These are phyloP conservation scores for Trichomycterus rosablanca DNA, from an alignment of 2,113 vertebrate species.

Conservation along the genomic window DNA sequence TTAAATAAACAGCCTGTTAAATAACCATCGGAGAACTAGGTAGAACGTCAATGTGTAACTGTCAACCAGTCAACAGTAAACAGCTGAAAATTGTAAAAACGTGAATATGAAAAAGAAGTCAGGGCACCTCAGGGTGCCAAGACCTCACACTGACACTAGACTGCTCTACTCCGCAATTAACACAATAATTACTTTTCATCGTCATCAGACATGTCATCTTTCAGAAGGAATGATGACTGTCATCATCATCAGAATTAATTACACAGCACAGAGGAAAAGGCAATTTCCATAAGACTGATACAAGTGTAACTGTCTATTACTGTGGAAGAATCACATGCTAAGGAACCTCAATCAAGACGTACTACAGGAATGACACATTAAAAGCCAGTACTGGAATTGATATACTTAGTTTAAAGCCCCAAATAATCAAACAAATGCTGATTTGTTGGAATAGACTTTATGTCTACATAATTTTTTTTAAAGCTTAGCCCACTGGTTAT, in stretches of 20 bases:
- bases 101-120: conserved; percentile 1
- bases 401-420: too few relatives aligned
- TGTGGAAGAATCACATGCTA: conserved; percentile 15
- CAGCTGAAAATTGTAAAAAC: conserved; percentile 6
- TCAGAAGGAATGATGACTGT: conserved; percentile 19
- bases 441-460: too few relatives aligned
- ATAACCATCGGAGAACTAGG: too few relatives aligned
- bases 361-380: conserved; percentile 1
- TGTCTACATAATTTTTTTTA: too few relatives aligned
- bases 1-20: too few relatives aligned
- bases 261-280: conserved; percentile 23
- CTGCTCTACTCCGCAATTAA: conserved; percentile 47
- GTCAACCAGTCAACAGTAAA: background rate
- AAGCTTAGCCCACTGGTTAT: too few relatives aligned
- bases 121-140: conserved; percentile 24
- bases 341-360: conserved; percentile 1
- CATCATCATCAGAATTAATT: conserved; percentile 37
- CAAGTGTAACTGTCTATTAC: conserved; percentile 10
- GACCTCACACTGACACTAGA: conserved; percentile 35
- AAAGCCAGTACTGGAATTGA: background rate
- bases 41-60: too few relatives aligned
- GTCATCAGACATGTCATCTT: conserved; percentile 27
- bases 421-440: too few relatives aligned
- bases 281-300: conserved; percentile 9
- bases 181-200: conserved; percentile 48